These are phyloP conservation scores for Drosophila recens DNA, from an alignment of 2,888 invertebrate genomes.

Conservation along the genomic window DNA sequence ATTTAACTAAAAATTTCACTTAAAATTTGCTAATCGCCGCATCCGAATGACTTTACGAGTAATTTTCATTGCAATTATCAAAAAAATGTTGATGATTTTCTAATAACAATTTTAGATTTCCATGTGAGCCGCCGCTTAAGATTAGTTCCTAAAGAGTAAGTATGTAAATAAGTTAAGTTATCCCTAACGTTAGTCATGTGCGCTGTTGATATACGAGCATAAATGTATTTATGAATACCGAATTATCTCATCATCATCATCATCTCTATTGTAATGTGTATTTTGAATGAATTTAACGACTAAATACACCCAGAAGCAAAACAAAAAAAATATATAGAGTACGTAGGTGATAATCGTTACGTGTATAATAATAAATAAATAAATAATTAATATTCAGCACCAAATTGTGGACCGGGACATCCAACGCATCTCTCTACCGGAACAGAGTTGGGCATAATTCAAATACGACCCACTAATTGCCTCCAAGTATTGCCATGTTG, in stretches of 20 bases:
- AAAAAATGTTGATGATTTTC: constrained; percentile 6
- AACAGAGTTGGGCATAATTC: constrained; percentile 10
- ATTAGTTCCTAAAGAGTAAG: constrained; percentile 35
- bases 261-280: constrained; percentile 31
- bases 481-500: constrained; percentile 78
- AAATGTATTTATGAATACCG: constrained; percentile 17
- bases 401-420: constrained; percentile 43
- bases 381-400: constrained; percentile 62
- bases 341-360: constrained; percentile 7
- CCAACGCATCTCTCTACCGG: constrained; percentile 35
- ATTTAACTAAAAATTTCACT: constrained; percentile 50
- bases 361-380: constrained; percentile 25
- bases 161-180: constrained; percentile 64
- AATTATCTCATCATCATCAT: constrained; percentile 1
- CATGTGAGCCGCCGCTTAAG: constrained; percentile 29
- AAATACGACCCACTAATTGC: constrained; percentile 16
- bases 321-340: constrained; percentile 17
- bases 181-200: constrained; percentile 64
- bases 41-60: constrained; percentile 29
- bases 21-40: constrained; percentile 35
- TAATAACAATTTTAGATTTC: constrained; percentile 3
- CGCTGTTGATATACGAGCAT: constrained; percentile 18
- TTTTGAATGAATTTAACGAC: constrained; percentile 52
- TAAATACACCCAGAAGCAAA: constrained; percentile 70
- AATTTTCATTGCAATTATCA: not conserved